These are phyloP conservation scores for Hipparchia semele DNA, from an alignment of 2,888 invertebrate genomes.

Conservation along the genomic window DNA sequence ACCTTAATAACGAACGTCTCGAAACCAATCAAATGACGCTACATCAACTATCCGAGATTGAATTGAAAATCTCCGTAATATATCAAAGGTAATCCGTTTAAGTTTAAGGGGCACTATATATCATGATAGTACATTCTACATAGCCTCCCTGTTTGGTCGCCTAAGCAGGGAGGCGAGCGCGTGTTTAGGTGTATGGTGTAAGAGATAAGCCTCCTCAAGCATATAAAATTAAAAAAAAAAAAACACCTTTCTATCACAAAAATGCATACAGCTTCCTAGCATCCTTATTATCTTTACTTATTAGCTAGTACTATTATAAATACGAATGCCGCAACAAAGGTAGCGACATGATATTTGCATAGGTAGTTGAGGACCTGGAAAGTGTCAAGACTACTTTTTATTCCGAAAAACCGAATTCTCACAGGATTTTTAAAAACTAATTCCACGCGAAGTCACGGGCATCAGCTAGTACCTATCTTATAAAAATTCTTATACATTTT, in stretches of 20 bases:
- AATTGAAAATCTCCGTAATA: slow-evolving; percentile 79
- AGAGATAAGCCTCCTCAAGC: slow-evolving; percentile 38
- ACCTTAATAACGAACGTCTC: slow-evolving; percentile 59
- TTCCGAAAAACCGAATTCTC: too few relatives aligned
- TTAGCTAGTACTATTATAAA: too few relatives aligned
- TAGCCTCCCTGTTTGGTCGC: slow-evolving; percentile 74
- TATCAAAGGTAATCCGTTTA: slow-evolving; percentile 83
- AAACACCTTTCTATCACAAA: not conserved
- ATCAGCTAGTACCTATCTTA: too few relatives aligned
- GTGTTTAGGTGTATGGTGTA: slow-evolving; percentile 60
- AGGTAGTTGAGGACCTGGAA: too few relatives aligned
- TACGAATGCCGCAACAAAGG: too few relatives aligned
- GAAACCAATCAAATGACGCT: slow-evolving; percentile 69
- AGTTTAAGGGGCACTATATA: slow-evolving; percentile 80
- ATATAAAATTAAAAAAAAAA: not conserved
- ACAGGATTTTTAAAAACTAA: too few relatives aligned
- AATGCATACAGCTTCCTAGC: too few relatives aligned
- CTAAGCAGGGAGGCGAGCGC: slow-evolving; percentile 77
- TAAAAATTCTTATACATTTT: too few relatives aligned
- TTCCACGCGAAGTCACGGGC: too few relatives aligned
- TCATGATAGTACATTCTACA: slow-evolving; percentile 69
- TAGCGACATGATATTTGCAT: too few relatives aligned
- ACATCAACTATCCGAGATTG: slow-evolving; percentile 78
- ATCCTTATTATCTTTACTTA: too few relatives aligned
- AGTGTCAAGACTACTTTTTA: too few relatives aligned